These are phyloP conservation scores for Phrynosoma platyrhinos DNA, from an alignment of 2,113 vertebrate genomes.

Conservation along the genomic window DNA sequence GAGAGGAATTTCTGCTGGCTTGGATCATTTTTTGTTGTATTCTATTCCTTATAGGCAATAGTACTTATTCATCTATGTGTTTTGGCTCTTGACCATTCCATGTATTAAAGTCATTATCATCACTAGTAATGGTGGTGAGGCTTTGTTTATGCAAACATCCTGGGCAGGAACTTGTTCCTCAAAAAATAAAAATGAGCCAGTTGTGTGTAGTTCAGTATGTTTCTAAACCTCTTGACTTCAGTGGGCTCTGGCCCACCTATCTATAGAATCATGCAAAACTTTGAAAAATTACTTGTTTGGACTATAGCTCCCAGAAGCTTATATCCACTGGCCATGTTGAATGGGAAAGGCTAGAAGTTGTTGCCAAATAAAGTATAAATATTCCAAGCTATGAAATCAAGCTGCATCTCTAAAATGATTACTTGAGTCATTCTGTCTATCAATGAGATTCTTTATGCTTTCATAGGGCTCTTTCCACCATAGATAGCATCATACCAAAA, in stretches of 20 bases:
- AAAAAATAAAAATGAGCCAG: background rate
- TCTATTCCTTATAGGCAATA: background rate
- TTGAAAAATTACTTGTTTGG: too few species aligned
- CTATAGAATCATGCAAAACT: background rate
- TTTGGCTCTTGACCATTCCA: background rate
- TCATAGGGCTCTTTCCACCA: background rate
- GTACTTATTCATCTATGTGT: background rate
- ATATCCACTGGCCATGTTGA: too few species aligned
- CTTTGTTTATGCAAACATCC: background rate
- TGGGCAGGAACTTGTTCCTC: background rate
- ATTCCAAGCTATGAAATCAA: background rate
- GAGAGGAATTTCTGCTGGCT: background rate
- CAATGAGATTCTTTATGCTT: background rate
- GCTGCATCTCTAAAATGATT: background rate
- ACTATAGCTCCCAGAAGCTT: too few species aligned
- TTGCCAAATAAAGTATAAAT: too few species aligned
- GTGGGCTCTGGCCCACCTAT: background rate
- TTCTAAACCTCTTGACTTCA: background rate
- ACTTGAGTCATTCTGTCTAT: background rate
- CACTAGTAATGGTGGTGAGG: background rate
- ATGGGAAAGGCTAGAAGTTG: too few species aligned
- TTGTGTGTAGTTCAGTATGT: background rate
- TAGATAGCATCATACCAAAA: background rate
- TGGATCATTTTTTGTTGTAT: background rate
- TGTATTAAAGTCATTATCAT: background rate